Percentiles rank a stretch among this genome's conserved stretches.
Evolutionary conservation across 2,888 invertebrate genomes (phyloP).

Genomic region (Macroteleia sp.): DNA sequence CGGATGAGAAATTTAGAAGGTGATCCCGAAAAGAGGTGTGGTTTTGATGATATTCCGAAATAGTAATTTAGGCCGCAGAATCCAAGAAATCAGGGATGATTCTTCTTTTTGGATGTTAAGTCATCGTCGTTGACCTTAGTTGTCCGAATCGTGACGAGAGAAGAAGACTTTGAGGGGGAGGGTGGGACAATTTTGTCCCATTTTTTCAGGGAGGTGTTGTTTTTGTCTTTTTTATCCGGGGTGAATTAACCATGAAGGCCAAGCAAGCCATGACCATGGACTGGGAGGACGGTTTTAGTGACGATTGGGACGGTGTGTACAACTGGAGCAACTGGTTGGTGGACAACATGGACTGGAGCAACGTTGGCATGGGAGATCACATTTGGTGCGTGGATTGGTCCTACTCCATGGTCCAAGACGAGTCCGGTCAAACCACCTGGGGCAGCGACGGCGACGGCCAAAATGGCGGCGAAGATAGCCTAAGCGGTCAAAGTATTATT

Average conservation of each 20-base stretch:
- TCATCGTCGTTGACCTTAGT: conserved; percentile 21
- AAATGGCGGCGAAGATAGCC: conserved; percentile 80
- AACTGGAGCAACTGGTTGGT: conserved; percentile 79
- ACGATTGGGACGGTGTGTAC: conserved; percentile 75
- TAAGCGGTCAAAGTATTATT: no score
- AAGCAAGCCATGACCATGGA: conserved; percentile 66
- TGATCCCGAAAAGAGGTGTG: conserved; percentile 28
- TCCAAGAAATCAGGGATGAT: conserved; percentile 33
- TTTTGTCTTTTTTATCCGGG: conserved; percentile 32
- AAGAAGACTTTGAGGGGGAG: conserved; percentile 1
- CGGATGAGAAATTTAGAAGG: conserved; percentile 53
- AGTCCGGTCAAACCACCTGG: conserved; percentile 85
- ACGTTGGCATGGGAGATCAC: conserved; percentile 73
- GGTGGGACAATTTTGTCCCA: conserved; percentile 32
- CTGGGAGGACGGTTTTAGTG: conserved; percentile 77
- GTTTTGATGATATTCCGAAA: conserved; percentile 48
- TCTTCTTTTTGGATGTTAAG: conserved; percentile 20
- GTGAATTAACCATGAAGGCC: conserved; percentile 57
- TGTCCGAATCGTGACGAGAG: conserved; percentile 25
- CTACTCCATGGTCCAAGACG: conserved; percentile 74
- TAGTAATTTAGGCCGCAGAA: conserved; percentile 38
- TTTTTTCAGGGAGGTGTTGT: conserved; percentile 20
- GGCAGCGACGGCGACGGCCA: conserved; percentile 84
- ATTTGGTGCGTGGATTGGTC: conserved; percentile 78
- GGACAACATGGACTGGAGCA: conserved; percentile 78